Percentiles rank a stretch among this genome's conserved stretches.
These are phyloP conservation scores for Hetaerina americana DNA, from an alignment of 1,140 invertebrate species.

Conservation along the genomic window DNA sequence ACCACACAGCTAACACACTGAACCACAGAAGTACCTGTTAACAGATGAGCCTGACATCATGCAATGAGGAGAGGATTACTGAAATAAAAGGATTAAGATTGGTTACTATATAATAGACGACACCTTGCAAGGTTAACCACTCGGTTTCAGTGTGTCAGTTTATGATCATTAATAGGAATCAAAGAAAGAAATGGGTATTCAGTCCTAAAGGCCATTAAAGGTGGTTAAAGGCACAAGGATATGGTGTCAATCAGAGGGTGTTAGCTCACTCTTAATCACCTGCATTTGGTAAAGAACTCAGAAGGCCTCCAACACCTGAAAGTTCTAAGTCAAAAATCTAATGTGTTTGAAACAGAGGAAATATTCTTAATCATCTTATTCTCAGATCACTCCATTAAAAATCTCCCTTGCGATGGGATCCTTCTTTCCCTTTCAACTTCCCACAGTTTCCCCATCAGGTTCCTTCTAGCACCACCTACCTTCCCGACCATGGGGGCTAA, in stretches of 20 bases:
- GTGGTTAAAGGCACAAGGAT: background rate
- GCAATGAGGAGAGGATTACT: slow-evolving; percentile 24
- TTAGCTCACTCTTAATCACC: slow-evolving; percentile 11
- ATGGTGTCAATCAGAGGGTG: slow-evolving; percentile 1
- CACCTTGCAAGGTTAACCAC: slow-evolving; percentile 5
- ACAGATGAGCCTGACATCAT: slow-evolving; percentile 24
- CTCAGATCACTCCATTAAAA: background rate
- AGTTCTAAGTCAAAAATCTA: slow-evolving; percentile 2
- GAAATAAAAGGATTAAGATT: slow-evolving; percentile 24
- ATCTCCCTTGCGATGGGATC: background rate
- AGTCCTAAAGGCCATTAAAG: background rate
- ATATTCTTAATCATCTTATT: background rate
- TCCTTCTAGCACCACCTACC: slow-evolving; percentile 12
- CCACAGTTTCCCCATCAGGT: background rate
- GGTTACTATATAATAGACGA: slow-evolving; percentile 14
- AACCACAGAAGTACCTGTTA: slow-evolving; percentile 22
- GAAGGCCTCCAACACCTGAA: slow-evolving; percentile 1
- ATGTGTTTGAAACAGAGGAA: background rate
- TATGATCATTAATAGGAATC: slow-evolving; percentile 1
- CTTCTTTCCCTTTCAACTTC: background rate
- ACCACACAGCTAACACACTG: slow-evolving; percentile 15
- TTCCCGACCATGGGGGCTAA: slow-evolving; percentile 17
- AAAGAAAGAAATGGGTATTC: background rate
- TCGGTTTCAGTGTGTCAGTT: background rate
- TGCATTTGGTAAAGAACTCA: slow-evolving; percentile 9